Base-by-base conservation (phyloP, 2,888 invertebrate genomes). In the Hesperia comma region DNA sequence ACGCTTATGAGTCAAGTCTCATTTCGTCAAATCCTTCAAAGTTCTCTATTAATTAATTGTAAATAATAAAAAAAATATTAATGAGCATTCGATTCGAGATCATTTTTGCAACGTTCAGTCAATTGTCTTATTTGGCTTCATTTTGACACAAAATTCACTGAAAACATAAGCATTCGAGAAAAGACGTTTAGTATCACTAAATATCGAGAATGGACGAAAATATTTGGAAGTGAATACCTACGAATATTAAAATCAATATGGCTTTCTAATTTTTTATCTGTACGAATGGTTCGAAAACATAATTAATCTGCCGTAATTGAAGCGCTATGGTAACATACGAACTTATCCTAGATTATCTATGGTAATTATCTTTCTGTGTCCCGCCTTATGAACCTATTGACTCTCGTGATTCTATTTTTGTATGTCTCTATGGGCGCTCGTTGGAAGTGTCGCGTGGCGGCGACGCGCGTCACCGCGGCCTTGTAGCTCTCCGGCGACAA, bases 401-500 rank as follows among this genome's bases (percentile, higher is more conserved):
- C 87, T 77, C 85, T 88, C 55, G 79, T 82, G 57, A 92, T 87
- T 74, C 91, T 86, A 72, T 88, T 91, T 67, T 85, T 91, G 68
- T 90, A 88, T 43, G 84, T 85, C 66, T 92, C 89, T 61, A 91
- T 84, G 0, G 90, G 88, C 1, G 83, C 83, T 68, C 89, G 77
- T 41, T 87, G 77, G 1, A 91, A 70, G 46, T 92, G 75, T 33
- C 84, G 79, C 0, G 87, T 80, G 0, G 91, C 86, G 0, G 91
- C 90, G 2, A 87, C 87, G 1, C 92, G 78, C 0, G 90, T 92
- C 71, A 92, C 82, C 7, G 90, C 92, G 14, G 87, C 86, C 67
- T 91, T 87, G 74, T 87, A 86, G 72, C 92, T 92, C 71, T 88
- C 86, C 0, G 86, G 88, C 0, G 92, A 82, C 79, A 92, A 85